A percentile compares a stretch with the other conserved stretches of the same genome.
phyloP scores from a whole-genome alignment of 1,140 invertebrate species.

The Drosophila chauvacae region DNA sequence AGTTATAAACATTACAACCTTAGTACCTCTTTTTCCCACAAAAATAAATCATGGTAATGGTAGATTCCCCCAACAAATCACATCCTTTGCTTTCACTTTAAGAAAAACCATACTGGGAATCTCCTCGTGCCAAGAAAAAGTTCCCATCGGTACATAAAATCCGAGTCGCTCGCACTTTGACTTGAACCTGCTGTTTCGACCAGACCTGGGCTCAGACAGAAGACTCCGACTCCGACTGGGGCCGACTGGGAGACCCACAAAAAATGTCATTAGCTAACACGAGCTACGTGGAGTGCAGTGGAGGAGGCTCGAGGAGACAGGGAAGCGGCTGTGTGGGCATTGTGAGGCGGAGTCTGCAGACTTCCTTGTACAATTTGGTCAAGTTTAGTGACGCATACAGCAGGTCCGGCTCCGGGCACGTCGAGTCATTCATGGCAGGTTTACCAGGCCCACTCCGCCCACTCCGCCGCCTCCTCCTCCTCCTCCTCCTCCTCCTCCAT shows the following conservation, averaged over 20 bases:
- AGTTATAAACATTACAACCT: neutral
- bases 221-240: slow-evolving; percentile 6
- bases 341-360: slow-evolving; percentile 43
- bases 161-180: slow-evolving; percentile 49
- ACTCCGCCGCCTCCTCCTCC: slow-evolving; percentile 6
- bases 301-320: neutral
- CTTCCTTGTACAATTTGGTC: slow-evolving; percentile 80
- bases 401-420: slow-evolving; percentile 69
- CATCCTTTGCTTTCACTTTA: slow-evolving; percentile 53
- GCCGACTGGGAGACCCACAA: slow-evolving; percentile 15
- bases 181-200: slow-evolving; percentile 31
- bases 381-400: slow-evolving; percentile 80
- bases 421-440: slow-evolving; percentile 65
- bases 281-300: slow-evolving; percentile 3
- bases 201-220: slow-evolving; percentile 33
- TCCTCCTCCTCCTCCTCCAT: slow-evolving; percentile 5
- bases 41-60: slow-evolving; percentile 17
- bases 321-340: neutral
- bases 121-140: slow-evolving; percentile 30
- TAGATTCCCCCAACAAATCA: slow-evolving; percentile 19
- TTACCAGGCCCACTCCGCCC: slow-evolving; percentile 7
- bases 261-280: slow-evolving; percentile 55
- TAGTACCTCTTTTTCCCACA: slow-evolving; percentile 10
- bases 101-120: slow-evolving; percentile 20
- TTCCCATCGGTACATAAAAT: slow-evolving; percentile 31